phyloP scores from a whole-genome alignment of 2,797 vertebrate species.

The Diceros bicornis region DNA sequence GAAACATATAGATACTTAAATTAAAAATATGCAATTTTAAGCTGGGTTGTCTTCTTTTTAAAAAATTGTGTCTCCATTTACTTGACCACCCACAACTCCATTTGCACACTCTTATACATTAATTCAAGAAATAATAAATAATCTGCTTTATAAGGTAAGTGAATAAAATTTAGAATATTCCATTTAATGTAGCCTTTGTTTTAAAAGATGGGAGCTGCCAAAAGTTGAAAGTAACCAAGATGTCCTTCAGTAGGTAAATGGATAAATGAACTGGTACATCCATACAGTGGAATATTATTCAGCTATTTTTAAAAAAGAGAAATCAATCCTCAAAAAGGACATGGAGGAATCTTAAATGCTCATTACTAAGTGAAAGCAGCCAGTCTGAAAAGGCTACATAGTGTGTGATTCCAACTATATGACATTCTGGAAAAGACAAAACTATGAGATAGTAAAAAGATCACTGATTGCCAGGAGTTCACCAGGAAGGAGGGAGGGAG shows the following conservation, averaged over 20 bases:
- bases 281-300: background rate
- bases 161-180: background rate
- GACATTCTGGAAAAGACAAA: background rate
- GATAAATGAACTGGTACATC: background rate
- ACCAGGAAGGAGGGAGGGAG: background rate
- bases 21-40: slow-evolving; percentile 72
- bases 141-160: background rate
- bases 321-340: background rate
- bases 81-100: background rate
- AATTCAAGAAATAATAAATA: slow-evolving; percentile 19
- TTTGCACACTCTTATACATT: background rate
- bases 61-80: background rate
- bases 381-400: background rate
- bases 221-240: background rate
- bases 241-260: background rate
- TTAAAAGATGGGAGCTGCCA: background rate
- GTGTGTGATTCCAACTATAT: background rate
- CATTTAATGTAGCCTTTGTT: background rate
- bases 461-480: background rate
- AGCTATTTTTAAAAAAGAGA: background rate
- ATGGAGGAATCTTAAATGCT: background rate
- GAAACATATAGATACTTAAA: slow-evolving; percentile 67
- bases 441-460: background rate
- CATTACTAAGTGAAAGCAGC: background rate
- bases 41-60: slow-evolving; percentile 36